These are phyloP conservation scores for Patella caerulea DNA, from an alignment of 2,888 invertebrate species.

Conservation along the genomic window DNA sequence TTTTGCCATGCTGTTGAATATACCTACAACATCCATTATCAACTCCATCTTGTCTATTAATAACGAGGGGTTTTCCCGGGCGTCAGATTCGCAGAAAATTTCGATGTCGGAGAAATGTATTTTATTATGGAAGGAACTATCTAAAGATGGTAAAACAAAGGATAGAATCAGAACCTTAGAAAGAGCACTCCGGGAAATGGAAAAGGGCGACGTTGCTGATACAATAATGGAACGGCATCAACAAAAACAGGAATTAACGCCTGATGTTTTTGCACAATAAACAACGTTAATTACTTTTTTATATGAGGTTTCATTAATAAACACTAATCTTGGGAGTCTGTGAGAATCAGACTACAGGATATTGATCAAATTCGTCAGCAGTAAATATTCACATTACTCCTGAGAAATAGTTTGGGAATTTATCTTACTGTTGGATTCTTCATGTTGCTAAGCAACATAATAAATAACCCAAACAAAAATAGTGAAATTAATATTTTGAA, in stretches of 20 bases:
- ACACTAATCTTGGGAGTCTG: no score
- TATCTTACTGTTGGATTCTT: no score
- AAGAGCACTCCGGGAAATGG: slow-evolving; percentile 56
- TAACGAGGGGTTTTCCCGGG: slow-evolving; percentile 34
- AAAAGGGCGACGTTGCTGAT: slow-evolving; percentile 55
- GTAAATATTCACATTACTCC: no score
- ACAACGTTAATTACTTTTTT: no score
- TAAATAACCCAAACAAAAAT: no score
- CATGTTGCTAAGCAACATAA: no score
- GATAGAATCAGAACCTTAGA: slow-evolving; percentile 57
- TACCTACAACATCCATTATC: slow-evolving; percentile 58
- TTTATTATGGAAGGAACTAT: slow-evolving; percentile 51
- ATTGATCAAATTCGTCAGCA: no score
- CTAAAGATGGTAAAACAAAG: slow-evolving; percentile 49
- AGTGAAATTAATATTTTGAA: no score
- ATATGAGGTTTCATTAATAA: no score
- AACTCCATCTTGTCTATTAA: slow-evolving; percentile 42
- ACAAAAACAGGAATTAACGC: slow-evolving; percentile 51
- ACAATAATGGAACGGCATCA: slow-evolving; percentile 49
- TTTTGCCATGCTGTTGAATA: slow-evolving; percentile 55
- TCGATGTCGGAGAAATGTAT: slow-evolving; percentile 44
- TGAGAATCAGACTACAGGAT: no score
- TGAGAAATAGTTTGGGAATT: no score
- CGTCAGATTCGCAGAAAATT: slow-evolving; percentile 32
- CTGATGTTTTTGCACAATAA: slow-evolving; percentile 45